Evolutionary conservation across 2,797 vertebrate genomes (phyloP).

Genomic region (Channa striata): DNA sequence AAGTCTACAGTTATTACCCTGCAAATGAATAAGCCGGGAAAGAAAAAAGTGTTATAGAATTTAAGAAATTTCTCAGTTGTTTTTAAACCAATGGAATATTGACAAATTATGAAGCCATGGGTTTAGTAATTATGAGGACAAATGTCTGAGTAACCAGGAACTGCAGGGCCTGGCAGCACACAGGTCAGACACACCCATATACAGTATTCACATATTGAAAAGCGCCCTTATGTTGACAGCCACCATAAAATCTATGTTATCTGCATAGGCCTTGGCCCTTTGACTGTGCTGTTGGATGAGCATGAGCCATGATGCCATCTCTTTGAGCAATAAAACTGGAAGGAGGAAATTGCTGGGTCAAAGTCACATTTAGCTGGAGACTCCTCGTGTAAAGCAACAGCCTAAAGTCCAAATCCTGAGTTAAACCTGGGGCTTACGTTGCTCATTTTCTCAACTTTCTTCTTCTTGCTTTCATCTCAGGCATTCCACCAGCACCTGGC

Average conservation of each 20-base stretch:
- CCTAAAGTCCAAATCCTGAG: slow-evolving; percentile 39
- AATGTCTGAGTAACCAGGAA: slow-evolving; percentile 59
- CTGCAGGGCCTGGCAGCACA: slow-evolving; percentile 53
- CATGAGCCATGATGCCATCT: slow-evolving; percentile 73
- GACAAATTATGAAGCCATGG: slow-evolving; percentile 1
- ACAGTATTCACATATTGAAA: slow-evolving; percentile 66
- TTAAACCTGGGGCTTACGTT: slow-evolving; percentile 35
- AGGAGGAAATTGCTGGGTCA: slow-evolving; percentile 79
- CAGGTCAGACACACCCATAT: slow-evolving; percentile 81
- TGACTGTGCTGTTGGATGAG: slow-evolving; percentile 74
- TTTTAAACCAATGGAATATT: not conserved
- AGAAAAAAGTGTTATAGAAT: not conserved
- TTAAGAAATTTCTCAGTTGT: not conserved
- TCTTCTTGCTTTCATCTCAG: slow-evolving; percentile 22
- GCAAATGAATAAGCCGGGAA: slow-evolving; percentile 14
- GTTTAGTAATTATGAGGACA: slow-evolving; percentile 44
- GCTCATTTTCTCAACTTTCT: slow-evolving; percentile 2
- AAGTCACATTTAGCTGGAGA: slow-evolving; percentile 74
- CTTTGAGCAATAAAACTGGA: slow-evolving; percentile 82
- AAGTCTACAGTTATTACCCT: slow-evolving; percentile 60
- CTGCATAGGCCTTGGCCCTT: slow-evolving; percentile 82
- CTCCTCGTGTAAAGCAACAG: slow-evolving; percentile 56
- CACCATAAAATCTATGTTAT: slow-evolving; percentile 85
- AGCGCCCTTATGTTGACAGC: slow-evolving; percentile 77
- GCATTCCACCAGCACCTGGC: not conserved